These are phyloP conservation scores for Poecile atricapillus DNA, from an alignment of 2,113 vertebrate species.

Conservation along the genomic window DNA sequence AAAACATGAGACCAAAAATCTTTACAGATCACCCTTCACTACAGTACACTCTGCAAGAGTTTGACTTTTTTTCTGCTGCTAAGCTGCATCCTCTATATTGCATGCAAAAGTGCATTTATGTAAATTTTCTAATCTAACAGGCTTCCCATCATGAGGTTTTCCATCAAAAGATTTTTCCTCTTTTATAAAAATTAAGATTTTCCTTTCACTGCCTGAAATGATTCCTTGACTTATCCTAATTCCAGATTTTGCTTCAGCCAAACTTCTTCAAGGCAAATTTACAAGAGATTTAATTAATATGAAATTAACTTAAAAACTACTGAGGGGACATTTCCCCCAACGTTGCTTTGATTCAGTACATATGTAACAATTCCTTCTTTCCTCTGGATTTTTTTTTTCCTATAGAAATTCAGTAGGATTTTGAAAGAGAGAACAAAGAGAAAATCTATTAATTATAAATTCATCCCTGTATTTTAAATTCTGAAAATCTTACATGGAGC, in stretches of 20 bases:
- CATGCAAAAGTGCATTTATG: neutral
- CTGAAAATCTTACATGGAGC: conserved; percentile 20
- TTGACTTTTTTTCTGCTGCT: neutral
- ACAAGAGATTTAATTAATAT: neutral
- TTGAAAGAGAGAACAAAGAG: neutral
- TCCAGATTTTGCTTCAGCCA: neutral
- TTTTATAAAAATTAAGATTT: neutral
- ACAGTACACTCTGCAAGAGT: neutral
- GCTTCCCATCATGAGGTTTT: neutral
- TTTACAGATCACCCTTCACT: neutral
- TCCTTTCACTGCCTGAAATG: neutral
- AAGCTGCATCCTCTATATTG: neutral
- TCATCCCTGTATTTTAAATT: neutral
- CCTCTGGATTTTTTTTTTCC: neutral
- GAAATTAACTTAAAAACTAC: neutral
- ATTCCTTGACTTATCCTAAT: neutral
- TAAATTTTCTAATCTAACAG: neutral
- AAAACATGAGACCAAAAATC: neutral
- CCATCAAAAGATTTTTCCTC: neutral
- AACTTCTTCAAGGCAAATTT: neutral
- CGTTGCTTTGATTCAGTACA: neutral
- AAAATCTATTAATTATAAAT: neutral
- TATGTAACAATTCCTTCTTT: neutral
- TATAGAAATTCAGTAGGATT: neutral
- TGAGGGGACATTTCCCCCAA: neutral